These are phyloP conservation scores for Tympanuchus pallidicinctus DNA, from an alignment of 2,113 vertebrate species.

Conservation along the genomic window DNA sequence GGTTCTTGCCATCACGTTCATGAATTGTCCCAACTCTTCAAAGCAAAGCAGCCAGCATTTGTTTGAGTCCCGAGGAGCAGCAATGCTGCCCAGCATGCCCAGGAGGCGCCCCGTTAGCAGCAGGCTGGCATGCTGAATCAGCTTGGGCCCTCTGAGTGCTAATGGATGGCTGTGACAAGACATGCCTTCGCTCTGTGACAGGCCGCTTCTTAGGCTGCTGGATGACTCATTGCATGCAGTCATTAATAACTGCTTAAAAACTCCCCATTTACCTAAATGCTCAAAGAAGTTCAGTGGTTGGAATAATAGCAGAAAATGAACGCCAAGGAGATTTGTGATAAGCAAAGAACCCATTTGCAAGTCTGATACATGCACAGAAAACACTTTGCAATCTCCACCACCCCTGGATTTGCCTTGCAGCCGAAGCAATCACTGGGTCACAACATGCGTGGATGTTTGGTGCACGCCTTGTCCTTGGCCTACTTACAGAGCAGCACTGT, in stretches of 20 bases:
- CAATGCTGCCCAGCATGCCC: rapidly evolving
- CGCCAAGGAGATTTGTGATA: neutral
- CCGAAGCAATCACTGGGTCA: conserved; percentile 16
- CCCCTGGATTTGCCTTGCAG: neutral
- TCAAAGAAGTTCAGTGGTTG: neutral
- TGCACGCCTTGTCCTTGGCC: conserved; percentile 20
- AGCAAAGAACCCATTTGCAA: neutral
- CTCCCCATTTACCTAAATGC: neutral
- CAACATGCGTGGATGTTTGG: neutral
- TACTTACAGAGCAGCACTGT: neutral
- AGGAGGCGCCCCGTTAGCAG: neutral
- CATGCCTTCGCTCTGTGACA: rapidly evolving
- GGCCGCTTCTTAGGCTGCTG: rapidly evolving
- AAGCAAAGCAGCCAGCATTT: neutral
- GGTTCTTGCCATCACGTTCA: neutral
- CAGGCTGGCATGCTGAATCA: neutral
- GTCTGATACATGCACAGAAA: neutral
- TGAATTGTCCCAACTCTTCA: neutral
- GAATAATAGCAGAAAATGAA: neutral
- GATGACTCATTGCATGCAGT: neutral
- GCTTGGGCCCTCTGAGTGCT: neutral
- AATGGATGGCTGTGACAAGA: neutral
- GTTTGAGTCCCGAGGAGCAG: neutral
- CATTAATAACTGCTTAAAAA: neutral
- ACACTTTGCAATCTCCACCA: neutral